A percentile compares a stretch with the other conserved stretches of the same genome.
Evolutionary conservation across 2,888 invertebrate species (phyloP).

Genomic region (Scaptomyza caliginosa): DNA sequence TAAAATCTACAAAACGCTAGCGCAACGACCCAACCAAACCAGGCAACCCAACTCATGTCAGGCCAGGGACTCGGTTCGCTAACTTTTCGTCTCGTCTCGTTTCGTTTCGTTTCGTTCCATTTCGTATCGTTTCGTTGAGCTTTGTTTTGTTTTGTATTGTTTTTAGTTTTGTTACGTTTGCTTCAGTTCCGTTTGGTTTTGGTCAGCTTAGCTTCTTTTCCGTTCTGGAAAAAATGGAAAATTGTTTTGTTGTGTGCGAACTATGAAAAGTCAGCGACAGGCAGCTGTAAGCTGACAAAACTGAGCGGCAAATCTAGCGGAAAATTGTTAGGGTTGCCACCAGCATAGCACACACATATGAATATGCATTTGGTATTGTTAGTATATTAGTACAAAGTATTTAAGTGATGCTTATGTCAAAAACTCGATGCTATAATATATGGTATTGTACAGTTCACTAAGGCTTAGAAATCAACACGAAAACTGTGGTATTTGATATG

Average conservation of each 20-base stretch:
- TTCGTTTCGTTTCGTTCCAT: neutral
- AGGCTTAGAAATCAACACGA: neutral
- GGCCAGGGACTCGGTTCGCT: constrained; percentile 19
- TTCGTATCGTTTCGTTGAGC: neutral
- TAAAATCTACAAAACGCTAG: constrained; percentile 75
- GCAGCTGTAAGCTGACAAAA: constrained; percentile 47
- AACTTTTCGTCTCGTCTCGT: constrained; percentile 9
- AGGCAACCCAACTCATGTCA: constrained; percentile 15
- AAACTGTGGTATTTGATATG: neutral
- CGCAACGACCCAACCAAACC: neutral
- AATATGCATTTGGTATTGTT: neutral
- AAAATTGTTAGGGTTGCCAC: constrained; percentile 58
- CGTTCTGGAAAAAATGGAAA: constrained; percentile 24
- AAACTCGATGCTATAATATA: neutral
- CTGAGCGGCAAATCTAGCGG: constrained; percentile 63
- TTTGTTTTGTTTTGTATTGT: neutral
- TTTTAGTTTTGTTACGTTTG: constrained; percentile 1
- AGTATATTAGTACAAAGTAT: constrained; percentile 7
- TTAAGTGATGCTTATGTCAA: constrained; percentile 3
- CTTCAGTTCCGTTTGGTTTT: constrained; percentile 15
- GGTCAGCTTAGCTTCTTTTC: constrained; percentile 21
- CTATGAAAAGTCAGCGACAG: constrained; percentile 55
- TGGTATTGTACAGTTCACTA: neutral
- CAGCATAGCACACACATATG: neutral
- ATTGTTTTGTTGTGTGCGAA: constrained; percentile 49